A percentile compares a stretch with the other conserved stretches of the same genome.
phyloP scores from a whole-genome alignment of 2,797 vertebrate genomes.

The Brotula barbata region DNA sequence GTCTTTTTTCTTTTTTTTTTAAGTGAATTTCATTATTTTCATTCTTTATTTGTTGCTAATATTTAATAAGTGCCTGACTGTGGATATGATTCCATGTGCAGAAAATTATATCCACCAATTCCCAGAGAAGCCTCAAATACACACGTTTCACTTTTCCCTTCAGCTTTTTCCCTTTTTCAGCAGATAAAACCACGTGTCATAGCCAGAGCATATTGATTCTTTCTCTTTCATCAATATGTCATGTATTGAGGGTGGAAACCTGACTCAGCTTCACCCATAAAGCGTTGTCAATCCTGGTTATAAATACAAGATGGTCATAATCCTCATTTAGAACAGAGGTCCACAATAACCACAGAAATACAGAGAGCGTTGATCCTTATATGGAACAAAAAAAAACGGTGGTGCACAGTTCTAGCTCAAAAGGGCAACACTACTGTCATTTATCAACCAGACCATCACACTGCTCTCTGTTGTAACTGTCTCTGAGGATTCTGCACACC shows the following conservation, averaged over 20 bases:
- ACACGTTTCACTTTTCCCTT: not conserved
- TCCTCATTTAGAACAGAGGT: not conserved
- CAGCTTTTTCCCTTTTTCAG: not conserved
- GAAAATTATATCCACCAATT: slow-evolving; percentile 2
- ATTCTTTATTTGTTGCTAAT: not conserved
- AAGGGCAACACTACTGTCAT: slow-evolving; percentile 6
- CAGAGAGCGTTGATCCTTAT: not conserved
- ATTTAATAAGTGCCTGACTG: not conserved
- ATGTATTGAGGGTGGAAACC: too few relatives aligned
- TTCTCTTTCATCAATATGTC: too few relatives aligned
- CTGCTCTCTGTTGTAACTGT: not conserved
- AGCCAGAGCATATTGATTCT: not conserved
- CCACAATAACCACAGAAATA: slow-evolving; percentile 1
- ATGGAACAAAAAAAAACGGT: not conserved
- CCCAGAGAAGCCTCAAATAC: not conserved
- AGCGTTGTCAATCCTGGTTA: not conserved
- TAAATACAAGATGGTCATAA: slow-evolving; percentile 27
- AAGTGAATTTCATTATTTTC: too few relatives aligned
- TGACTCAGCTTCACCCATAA: too few relatives aligned
- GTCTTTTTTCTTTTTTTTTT: not conserved
- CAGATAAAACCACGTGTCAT: not conserved
- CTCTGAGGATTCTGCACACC: not conserved
- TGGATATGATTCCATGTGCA: slow-evolving; percentile 1
- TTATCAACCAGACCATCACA: not conserved
- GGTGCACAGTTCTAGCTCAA: not conserved